Evolutionary conservation across 2,797 vertebrate genomes (phyloP), one percentile per base, ranked within the genome.

Genomic region (Chanos chanos): DNA sequence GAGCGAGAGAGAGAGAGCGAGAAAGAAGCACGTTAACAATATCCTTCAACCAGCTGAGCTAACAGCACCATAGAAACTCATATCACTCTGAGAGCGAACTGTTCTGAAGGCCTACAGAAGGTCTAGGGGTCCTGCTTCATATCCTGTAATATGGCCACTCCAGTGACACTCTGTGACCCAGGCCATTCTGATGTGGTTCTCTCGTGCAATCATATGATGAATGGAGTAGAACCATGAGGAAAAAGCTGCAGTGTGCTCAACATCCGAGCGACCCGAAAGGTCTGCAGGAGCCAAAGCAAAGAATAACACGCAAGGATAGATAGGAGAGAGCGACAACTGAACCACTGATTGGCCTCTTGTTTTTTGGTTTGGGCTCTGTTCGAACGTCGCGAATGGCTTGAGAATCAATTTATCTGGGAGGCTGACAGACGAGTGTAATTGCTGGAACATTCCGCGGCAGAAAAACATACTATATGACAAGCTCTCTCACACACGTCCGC

Each of bases 391-490:
- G 4, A 19, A 21, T 33, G 7, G 40, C 28, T 18, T 33, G 50
- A 47, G 49, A 30, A 43, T 37, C 4, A 16, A 16, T 31, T 57
- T 40, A 3, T 12, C 9, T 30, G 13, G 13, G 27, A n/a, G 1
- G 7, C 49, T 60, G 56, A 61, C 39, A 24, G 49, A 54, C 31
- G 5, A 39, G 41, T 60, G 36, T 47, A 51, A 66, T 60, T 30
- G 30, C 9, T n/a, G 64, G 1, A 33, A 28, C 28, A 19, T 41
- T 37, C 33, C n/a, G 13, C 18, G 24, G 43, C 4, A 2, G 24
- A 24, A 44, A 27, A 49, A 40, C 37, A 5, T 25, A 31, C 1
- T 37, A 5, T 25, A 31, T 1, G 2, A 24, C 5, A 49, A 22
- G 27, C 19, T 33, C 25, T 25, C 50, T 50, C 34, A 39, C 18